Conservation (phyloP, 2,888 invertebrate genomes). For the Chromoteleia sp. region DNA sequence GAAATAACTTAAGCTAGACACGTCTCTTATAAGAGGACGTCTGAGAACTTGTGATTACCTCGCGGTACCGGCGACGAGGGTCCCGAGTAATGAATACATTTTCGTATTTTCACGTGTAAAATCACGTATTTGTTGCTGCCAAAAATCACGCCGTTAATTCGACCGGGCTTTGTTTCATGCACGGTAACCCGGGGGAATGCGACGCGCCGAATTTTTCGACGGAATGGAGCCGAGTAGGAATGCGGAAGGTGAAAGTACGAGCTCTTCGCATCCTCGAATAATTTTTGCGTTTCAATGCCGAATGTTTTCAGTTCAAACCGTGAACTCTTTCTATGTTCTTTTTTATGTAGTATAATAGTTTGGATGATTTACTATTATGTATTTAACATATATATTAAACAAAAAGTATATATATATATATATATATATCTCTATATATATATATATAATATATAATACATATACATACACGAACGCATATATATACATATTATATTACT, state of each 20-base stretch:
- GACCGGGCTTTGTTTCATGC: constrained; percentile 35
- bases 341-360: too few relatives aligned
- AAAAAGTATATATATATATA: too few relatives aligned
- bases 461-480: constrained; percentile 54
- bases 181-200: constrained; percentile 39
- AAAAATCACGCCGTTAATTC: constrained; percentile 62
- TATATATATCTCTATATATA: too few relatives aligned
- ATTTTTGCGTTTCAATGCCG: too few relatives aligned
- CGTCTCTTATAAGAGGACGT: constrained; percentile 71
- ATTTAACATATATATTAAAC: too few relatives aligned
- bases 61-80: constrained; percentile 23
- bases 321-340: too few relatives aligned
- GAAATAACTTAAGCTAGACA: constrained; percentile 78
- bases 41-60: constrained; percentile 69
- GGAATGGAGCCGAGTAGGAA: too few relatives aligned
- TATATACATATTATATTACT: constrained; percentile 70
- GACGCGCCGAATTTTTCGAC: constrained; percentile 24
- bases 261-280: too few relatives aligned
- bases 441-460: constrained; percentile 55
- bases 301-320: too few relatives aligned
- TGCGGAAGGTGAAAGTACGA: too few relatives aligned
- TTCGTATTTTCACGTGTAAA: constrained; percentile 66
- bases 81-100: constrained; percentile 67
- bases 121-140: constrained; percentile 54
- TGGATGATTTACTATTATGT: too few relatives aligned